Evolutionary conservation across 2,113 vertebrate species (phyloP).

Genomic region (Motacilla alba): DNA sequence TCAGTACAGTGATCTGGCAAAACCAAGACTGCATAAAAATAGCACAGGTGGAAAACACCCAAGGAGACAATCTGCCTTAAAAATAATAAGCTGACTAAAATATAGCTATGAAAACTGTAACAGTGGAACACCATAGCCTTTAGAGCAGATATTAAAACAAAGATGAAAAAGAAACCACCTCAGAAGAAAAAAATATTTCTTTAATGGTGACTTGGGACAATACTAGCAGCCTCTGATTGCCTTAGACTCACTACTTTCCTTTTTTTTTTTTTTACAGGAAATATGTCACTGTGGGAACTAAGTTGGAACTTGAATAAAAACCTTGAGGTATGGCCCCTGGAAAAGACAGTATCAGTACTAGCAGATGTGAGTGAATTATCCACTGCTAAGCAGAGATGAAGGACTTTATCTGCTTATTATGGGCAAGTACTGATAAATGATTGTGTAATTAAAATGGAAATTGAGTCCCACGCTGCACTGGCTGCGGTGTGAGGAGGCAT

Average conservation of each 20-base stretch:
- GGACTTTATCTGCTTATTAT: constrained; percentile 18
- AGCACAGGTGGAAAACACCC: neutral
- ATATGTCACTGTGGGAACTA: neutral
- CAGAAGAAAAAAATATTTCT: neutral
- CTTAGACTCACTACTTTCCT: neutral
- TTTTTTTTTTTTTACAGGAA: neutral
- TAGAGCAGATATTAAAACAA: neutral
- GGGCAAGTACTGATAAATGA: constrained; percentile 17
- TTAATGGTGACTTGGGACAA: neutral
- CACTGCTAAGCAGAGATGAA: neutral
- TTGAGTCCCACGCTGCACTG: neutral
- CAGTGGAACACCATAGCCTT: neutral
- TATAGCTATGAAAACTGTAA: neutral
- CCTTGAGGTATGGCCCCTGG: neutral
- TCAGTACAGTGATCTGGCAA: neutral
- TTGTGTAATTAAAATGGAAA: constrained; percentile 49
- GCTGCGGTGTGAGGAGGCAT: neutral
- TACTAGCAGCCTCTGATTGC: neutral
- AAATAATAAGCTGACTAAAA: neutral
- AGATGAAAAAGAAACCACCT: neutral
- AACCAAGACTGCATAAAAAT: neutral
- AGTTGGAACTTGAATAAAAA: neutral
- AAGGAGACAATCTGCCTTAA: neutral
- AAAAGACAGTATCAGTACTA: neutral
- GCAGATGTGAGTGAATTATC: neutral